Conservation (phyloP, 2,797 vertebrate genomes). For the Crenuchus spilurus region DNA sequence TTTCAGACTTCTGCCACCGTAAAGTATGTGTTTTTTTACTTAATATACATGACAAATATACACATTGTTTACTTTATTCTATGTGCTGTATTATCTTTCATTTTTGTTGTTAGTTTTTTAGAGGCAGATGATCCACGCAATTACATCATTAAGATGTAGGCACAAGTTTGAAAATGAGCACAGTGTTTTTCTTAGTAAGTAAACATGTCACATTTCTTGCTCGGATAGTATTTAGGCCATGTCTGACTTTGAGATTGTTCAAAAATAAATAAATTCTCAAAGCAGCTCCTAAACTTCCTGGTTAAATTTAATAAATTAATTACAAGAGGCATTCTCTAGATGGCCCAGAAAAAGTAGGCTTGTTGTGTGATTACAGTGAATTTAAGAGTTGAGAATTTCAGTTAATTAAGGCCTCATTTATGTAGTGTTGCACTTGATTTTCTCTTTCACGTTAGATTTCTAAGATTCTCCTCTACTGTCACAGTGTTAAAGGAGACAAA, state of each 20-base stretch:
- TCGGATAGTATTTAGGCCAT: too few relatives aligned
- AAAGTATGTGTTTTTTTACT: background rate
- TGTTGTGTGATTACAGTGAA: background rate
- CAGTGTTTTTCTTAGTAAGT: background rate
- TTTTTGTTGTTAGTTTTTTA: background rate
- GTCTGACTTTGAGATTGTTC: too few relatives aligned
- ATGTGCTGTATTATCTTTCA: background rate
- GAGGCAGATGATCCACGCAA: background rate
- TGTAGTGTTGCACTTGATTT: background rate
- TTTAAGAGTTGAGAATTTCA: too few relatives aligned
- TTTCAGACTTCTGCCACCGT: background rate
- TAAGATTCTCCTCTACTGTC: background rate
- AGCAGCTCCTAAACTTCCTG: background rate
- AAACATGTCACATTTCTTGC: background rate
- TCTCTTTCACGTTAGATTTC: background rate
- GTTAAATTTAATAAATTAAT: too few relatives aligned
- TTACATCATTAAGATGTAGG: background rate
- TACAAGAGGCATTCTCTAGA: background rate
- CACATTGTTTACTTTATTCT: too few relatives aligned
- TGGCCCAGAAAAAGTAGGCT: background rate
- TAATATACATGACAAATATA: background rate
- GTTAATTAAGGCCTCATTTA: background rate
- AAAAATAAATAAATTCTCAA: background rate
- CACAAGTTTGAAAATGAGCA: slow-evolving; percentile 3
- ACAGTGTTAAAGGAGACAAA: too few relatives aligned